phyloP scores from a whole-genome alignment of 2,113 vertebrate genomes.

The Ranitomeya variabilis region DNA sequence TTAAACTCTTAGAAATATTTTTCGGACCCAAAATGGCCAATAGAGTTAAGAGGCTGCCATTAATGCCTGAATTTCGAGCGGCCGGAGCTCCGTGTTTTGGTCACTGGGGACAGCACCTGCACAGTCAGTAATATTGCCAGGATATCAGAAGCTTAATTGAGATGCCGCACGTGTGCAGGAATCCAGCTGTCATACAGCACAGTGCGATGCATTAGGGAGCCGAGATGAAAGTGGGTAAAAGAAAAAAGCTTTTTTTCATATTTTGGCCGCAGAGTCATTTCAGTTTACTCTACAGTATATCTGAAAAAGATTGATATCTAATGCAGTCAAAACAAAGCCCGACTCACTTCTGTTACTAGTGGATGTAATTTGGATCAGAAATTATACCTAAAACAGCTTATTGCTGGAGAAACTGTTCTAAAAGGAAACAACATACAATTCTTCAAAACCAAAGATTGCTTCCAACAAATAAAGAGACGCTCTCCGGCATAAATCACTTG shows the following conservation, averaged over 20 bases:
- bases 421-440: neutral
- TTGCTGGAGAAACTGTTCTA: neutral
- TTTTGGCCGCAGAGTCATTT: conserved; percentile 1
- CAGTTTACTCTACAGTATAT: neutral
- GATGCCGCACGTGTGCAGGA: neutral
- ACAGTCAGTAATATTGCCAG: neutral
- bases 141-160: neutral
- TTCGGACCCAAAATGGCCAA: neutral
- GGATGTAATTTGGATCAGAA: conserved; percentile 16
- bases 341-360: neutral
- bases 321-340: neutral
- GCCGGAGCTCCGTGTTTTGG: neutral
- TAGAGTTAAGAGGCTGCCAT: neutral
- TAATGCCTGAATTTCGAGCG: neutral
- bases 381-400: neutral
- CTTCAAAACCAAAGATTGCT: conserved; percentile 9
- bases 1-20: neutral
- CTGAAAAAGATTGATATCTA: neutral
- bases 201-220: neutral
- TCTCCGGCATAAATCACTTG: neutral
- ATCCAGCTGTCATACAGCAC: neutral
- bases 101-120: neutral
- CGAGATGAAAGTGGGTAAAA: neutral
- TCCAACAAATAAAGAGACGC: neutral
- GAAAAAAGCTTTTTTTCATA: neutral